A percentile compares a stretch with the other conserved stretches of the same genome.
Evolutionary conservation across 2,113 vertebrate genomes (phyloP).

Genomic region (Tragelaphus imberbis): DNA sequence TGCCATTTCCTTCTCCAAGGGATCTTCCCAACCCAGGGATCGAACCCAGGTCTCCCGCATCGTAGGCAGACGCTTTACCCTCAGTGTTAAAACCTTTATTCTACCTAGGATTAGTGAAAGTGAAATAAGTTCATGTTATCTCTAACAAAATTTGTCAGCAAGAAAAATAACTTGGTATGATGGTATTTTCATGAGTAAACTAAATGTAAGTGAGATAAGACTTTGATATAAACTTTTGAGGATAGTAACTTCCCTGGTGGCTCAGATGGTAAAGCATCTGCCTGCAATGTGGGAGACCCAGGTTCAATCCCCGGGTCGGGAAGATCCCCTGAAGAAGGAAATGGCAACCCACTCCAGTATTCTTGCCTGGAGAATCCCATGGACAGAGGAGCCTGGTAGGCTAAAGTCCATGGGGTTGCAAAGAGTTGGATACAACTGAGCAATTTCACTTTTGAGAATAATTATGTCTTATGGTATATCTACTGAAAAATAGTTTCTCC

Average conservation of each 20-base stretch:
- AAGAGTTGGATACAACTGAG: not conserved
- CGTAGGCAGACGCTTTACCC: no score
- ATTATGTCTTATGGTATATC: not conserved
- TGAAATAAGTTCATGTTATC: not conserved
- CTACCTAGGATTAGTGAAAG: not conserved
- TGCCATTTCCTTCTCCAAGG: no score
- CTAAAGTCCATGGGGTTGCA: not conserved
- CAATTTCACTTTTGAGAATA: not conserved
- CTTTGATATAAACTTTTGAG: not conserved
- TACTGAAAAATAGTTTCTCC: not conserved
- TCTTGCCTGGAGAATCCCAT: not conserved
- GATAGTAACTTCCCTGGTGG: not conserved
- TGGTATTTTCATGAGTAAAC: not conserved
- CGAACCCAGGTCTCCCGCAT: no score
- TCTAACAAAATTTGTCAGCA: not conserved
- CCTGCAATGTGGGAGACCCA: not conserved
- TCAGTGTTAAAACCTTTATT: not conserved
- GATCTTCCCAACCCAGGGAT: no score
- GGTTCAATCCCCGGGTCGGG: fast-evolving
- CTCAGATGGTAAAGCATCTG: not conserved
- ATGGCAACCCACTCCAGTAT: not conserved
- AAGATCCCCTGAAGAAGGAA: not conserved
- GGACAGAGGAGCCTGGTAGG: not conserved
- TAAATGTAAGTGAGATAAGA: not conserved
- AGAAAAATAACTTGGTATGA: not conserved